Percentiles rank a stretch among this genome's conserved stretches.
Conservation (phyloP, 2,113 vertebrate species). For the Alexandromys fortis region DNA sequence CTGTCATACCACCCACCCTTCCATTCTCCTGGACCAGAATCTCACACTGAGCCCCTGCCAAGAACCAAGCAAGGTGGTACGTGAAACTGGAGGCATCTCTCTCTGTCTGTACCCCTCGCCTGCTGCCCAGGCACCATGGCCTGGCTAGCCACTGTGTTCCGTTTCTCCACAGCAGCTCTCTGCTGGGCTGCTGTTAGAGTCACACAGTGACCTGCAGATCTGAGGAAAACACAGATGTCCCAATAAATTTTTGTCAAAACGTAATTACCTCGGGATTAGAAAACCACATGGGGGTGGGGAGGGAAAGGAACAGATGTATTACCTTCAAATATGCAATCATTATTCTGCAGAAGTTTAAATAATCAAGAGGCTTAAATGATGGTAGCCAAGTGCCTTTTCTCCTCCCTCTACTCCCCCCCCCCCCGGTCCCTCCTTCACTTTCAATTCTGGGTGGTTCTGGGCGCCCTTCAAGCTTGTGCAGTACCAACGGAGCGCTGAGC, state of each 20-base stretch:
- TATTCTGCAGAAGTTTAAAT: slow-evolving; percentile 82
- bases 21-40: slow-evolving; percentile 67
- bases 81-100: background rate
- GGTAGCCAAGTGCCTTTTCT: slow-evolving; percentile 26
- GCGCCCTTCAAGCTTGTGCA: slow-evolving; percentile 40
- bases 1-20: slow-evolving; percentile 11
- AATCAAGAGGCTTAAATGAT: slow-evolving; percentile 71
- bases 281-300: slow-evolving; percentile 81
- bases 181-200: slow-evolving; percentile 38
- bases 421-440: slow-evolving; percentile 25
- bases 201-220: slow-evolving; percentile 82
- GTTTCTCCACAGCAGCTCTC: slow-evolving; percentile 32
- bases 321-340: slow-evolving; percentile 82
- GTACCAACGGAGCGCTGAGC: slow-evolving; percentile 44
- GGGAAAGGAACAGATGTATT: slow-evolving; percentile 82
- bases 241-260: slow-evolving; percentile 88
- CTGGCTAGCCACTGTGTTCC: slow-evolving; percentile 39
- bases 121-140: background rate
- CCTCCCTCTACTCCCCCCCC: background rate
- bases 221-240: slow-evolving; percentile 87
- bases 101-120: slow-evolving; percentile 64
- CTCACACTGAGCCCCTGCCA: background rate
- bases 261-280: slow-evolving; percentile 85
- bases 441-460: background rate
- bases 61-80: background rate